Evolutionary conservation across 2,888 invertebrate genomes (phyloP), one percentile per base, ranked within the genome.

Genomic region (Podotricha telesiphe): DNA sequence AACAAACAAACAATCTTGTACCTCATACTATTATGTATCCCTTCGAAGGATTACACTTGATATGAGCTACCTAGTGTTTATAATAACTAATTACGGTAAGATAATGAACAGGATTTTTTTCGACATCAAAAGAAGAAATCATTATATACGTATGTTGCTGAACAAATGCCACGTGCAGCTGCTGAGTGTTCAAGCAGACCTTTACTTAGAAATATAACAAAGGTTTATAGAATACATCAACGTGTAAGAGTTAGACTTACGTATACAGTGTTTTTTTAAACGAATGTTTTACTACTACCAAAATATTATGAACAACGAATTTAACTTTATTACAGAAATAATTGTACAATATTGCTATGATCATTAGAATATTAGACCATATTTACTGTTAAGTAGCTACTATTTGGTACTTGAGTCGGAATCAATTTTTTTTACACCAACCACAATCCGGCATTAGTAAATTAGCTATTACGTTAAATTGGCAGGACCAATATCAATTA

Each of bases 401-500:
- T 28, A 28, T 6, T n/a, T n/a, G n/a, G n/a, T n/a, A n/a, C n/a
- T n/a, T n/a, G n/a, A n/a, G n/a, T n/a, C n/a, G n/a, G n/a, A n/a
- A n/a, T n/a, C n/a, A n/a, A 42, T 58, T 22, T 42, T 56, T 42
- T 42, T 40, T 7, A 5, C 19, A 19, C 0, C n/a, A 45, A 10
- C n/a, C 22, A n/a, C 10, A 20, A 19, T 7, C 13, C 28, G 37
- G 8, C 17, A 42, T 58, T 65, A 67, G 37, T 72, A 63, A 68
- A 70, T 66, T 58, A 65, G 70, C 65, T 58, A 66, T 65, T 55
- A 64, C 68, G 66, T 59, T 63, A 62, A 69, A 67, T 69, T 63
- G 70, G 66, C 68, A 70, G 66, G 70, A 68, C 65, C 69, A 67
- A 69, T 75, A 71, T 69, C 72, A 72, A 73, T 73, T 86, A 86